phyloP scores from a whole-genome alignment of 2,888 invertebrate genomes.

The Blastobasis lacticolella region DNA sequence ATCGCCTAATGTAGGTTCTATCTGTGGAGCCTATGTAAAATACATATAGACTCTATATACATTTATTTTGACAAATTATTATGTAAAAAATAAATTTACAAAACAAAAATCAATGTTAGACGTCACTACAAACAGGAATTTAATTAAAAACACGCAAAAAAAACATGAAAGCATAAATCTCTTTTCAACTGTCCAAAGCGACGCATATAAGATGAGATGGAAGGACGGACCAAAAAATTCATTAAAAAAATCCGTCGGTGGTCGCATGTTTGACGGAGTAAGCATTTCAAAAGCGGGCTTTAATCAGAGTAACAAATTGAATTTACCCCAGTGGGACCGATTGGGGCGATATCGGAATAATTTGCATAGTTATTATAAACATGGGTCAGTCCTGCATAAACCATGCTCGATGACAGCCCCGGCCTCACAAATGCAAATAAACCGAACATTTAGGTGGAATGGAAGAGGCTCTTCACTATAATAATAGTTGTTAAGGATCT shows the following conservation, averaged over 20 bases:
- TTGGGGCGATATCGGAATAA: conserved; percentile 64
- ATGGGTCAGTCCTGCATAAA: conserved; percentile 67
- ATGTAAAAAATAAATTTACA: too few species aligned
- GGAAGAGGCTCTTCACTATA: neutral
- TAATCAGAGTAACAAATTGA: conserved; percentile 71
- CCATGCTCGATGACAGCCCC: conserved; percentile 53
- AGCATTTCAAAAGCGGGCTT: conserved; percentile 55
- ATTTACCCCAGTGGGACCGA: conserved; percentile 53
- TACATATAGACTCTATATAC: too few species aligned
- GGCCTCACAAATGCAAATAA: conserved; percentile 55
- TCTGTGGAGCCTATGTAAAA: too few species aligned
- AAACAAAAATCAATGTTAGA: conserved; percentile 1
- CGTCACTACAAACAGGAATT: neutral
- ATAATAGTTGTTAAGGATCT: too few species aligned
- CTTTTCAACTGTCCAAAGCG: too few species aligned
- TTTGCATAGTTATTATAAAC: conserved; percentile 74
- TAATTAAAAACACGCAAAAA: neutral
- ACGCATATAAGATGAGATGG: too few species aligned
- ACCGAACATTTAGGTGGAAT: conserved; percentile 13
- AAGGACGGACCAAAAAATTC: conserved; percentile 23
- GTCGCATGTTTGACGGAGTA: conserved; percentile 27
- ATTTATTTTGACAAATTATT: too few species aligned
- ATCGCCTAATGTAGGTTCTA: too few species aligned
- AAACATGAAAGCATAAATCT: too few species aligned
- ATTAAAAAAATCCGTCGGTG: conserved; percentile 27